Evolutionary conservation across 1,140 invertebrate species (phyloP).

Genomic region (Monomorium pharaonis): DNA sequence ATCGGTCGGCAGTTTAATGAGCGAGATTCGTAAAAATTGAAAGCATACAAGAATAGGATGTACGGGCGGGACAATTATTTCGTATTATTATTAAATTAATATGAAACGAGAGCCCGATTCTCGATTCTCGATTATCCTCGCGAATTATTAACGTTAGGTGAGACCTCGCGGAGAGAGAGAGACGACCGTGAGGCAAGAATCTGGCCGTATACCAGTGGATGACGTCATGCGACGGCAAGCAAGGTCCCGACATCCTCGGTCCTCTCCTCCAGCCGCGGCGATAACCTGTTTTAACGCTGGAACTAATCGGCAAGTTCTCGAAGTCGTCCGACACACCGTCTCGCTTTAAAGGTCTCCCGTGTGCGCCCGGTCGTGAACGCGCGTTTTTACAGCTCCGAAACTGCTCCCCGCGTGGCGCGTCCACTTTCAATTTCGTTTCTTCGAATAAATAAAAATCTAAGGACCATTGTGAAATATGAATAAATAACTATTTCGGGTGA

Average conservation of each 20-base stretch:
- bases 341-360: constrained; percentile 33
- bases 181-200: constrained; percentile 52
- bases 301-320: constrained; percentile 54
- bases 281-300: constrained; percentile 62
- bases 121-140: background rate
- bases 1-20: background rate
- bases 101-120: too few species aligned
- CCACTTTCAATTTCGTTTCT: background rate
- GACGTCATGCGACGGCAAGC: constrained; percentile 57
- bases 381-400: background rate
- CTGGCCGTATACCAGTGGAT: constrained; percentile 48
- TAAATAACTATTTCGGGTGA: background rate
- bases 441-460: background rate
- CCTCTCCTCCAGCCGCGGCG: constrained; percentile 39
- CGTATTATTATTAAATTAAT: too few species aligned
- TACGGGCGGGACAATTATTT: too few species aligned
- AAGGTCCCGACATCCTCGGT: constrained; percentile 45
- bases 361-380: constrained; percentile 13
- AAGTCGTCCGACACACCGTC: constrained; percentile 35
- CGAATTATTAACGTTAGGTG: constrained; percentile 25
- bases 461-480: background rate
- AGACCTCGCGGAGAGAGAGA: background rate
- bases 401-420: background rate
- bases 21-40: background rate
- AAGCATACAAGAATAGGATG: background rate